Base-by-base conservation (phyloP, 2,888 invertebrate species). In the Ormyrus rosae region DNA sequence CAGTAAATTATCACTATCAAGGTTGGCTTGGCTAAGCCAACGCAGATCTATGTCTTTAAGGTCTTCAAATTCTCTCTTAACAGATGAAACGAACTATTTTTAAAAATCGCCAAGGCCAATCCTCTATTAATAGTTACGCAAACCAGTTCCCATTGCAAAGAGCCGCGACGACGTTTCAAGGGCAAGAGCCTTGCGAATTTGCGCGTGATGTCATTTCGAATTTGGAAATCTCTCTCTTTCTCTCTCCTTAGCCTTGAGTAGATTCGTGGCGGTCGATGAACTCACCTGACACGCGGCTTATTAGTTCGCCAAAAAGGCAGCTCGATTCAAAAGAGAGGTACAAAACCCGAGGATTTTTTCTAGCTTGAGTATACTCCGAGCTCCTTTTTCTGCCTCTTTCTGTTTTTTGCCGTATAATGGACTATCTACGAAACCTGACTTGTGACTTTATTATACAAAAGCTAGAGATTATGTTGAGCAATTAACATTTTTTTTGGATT, bases 261-360 rank as follows among this genome's bases (percentile, higher is more conserved):
- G 48, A 58, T 71, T 19, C 10, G 45, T 58, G 45, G 11, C 50
- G 79, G 79, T 50, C 74, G 56, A 74, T 48, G 79, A 79, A 79
- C 79, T 34, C 74, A 19, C 10, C 34, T n/a, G 46, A 19, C 34
- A 34, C 11, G 34, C 48, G 56, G 46, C 64, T 46, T 74, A 51
- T 67, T 75, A 58, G 55, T 53, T 67, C 8, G 58, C 70, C 56
- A 53, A 78, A 71, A 67, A 19, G 13, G 13, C 11, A 53, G 11
- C 6, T 10, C 3, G 50, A 76, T 2, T 5, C 48, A 48, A 58
- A 6, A 61, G 55, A 46, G 8, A 84, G 83, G 83, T 69, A 83
- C 79, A 83, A 51, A 45, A 45, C 64, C n/a, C 50, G 11, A 34
- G 34, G 34, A 34, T 34, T 34, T 34, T 34, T 34, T 34, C 34